These are phyloP conservation scores for Trichoplusia ni DNA, from an alignment of 1,140 invertebrate genomes.

Conservation along the genomic window DNA sequence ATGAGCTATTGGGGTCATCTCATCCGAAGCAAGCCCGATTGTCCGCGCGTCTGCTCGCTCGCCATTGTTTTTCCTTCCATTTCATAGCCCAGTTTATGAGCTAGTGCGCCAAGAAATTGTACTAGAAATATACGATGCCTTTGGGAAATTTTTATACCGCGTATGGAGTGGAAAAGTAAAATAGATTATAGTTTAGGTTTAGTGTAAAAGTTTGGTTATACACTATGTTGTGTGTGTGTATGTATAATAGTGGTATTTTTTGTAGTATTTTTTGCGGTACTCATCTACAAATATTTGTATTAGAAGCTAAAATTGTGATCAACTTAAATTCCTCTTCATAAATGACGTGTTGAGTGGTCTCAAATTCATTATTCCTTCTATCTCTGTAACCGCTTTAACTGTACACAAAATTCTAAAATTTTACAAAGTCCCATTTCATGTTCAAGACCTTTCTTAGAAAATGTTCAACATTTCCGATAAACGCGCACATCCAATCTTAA, in stretches of 20 bases:
- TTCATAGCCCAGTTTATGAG: constrained; percentile 26
- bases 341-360: no score
- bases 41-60: constrained; percentile 33
- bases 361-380: no score
- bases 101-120: constrained; percentile 13
- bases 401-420: no score
- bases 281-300: no score
- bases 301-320: no score
- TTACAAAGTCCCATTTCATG: not conserved
- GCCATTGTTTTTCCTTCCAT: constrained; percentile 44
- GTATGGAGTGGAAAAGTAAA: no score
- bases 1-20: constrained; percentile 35
- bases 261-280: no score
- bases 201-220: not conserved
- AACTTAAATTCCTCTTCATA: no score
- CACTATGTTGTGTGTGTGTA: no score
- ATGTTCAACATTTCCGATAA: not conserved
- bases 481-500: not conserved
- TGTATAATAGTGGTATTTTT: no score
- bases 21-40: constrained; percentile 33
- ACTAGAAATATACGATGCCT: not conserved
- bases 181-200: not conserved
- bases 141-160: not conserved
- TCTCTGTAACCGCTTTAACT: no score
- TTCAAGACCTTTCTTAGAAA: not conserved